These are phyloP conservation scores for Eretmochelys imbricata DNA, from an alignment of 2,113 vertebrate species.

Conservation along the genomic window DNA sequence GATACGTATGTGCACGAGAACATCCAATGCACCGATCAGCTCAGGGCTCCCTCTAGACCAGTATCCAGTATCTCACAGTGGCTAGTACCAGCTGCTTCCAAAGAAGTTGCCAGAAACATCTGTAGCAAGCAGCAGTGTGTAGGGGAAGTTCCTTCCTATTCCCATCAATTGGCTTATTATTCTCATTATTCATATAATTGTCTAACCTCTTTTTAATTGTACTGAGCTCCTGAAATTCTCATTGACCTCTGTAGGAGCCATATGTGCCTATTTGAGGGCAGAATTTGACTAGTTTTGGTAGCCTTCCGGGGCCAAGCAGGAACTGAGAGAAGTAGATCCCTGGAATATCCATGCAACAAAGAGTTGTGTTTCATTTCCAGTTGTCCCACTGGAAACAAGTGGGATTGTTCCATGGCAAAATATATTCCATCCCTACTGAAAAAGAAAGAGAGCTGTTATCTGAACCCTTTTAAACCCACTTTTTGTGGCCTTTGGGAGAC, in stretches of 20 bases:
- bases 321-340: constrained; percentile 8
- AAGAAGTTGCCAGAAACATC: neutral
- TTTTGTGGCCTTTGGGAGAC: constrained; percentile 16
- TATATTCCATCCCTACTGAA: neutral
- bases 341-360: neutral
- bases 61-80: neutral
- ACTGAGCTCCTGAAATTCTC: neutral
- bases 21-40: neutral
- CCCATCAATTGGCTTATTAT: neutral
- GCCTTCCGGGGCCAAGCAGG: neutral
- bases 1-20: neutral
- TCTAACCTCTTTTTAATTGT: constrained; percentile 3
- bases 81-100: neutral
- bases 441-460: neutral
- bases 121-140: neutral
- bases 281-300: neutral
- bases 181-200: neutral
- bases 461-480: neutral
- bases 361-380: neutral
- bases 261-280: neutral
- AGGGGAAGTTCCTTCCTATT: neutral
- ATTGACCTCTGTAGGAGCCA: neutral
- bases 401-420: constrained; percentile 22
- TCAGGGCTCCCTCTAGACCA: neutral
- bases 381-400: neutral